Conservation (phyloP, 1,140 invertebrate genomes). For the Neuroterus valhalla region DNA sequence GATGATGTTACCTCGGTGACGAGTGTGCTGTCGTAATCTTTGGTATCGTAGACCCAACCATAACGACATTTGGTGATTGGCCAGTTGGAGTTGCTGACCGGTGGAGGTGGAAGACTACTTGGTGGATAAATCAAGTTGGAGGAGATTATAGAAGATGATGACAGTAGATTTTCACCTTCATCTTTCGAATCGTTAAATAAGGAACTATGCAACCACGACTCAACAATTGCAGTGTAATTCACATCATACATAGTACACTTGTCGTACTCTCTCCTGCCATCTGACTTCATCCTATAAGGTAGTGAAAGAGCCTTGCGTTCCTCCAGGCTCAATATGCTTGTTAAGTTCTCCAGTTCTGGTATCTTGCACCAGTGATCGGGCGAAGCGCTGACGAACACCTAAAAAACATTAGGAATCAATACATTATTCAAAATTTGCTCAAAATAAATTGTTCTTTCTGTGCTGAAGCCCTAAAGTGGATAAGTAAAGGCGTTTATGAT, state of each 20-base stretch:
- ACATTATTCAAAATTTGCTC: no score
- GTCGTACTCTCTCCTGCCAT: slow-evolving; percentile 71
- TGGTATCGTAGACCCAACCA: slow-evolving; percentile 76
- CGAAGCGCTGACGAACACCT: slow-evolving; percentile 83
- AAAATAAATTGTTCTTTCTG: no score
- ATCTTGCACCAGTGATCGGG: slow-evolving; percentile 82
- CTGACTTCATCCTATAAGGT: slow-evolving; percentile 69
- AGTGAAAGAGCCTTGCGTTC: slow-evolving; percentile 76
- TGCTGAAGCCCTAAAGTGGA: no score
- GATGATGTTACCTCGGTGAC: slow-evolving; percentile 77
- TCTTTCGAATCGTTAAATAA: slow-evolving; percentile 37
- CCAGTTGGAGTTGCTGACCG: slow-evolving; percentile 65
- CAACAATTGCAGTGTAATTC: slow-evolving; percentile 72
- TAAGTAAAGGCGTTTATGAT: no score
- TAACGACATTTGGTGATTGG: slow-evolving; percentile 70
- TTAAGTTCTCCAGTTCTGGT: slow-evolving; percentile 76
- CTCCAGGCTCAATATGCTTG: slow-evolving; percentile 73
- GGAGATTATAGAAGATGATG: slow-evolving; percentile 41
- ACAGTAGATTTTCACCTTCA: slow-evolving; percentile 10
- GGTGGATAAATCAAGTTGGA: slow-evolving; percentile 48
- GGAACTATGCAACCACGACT: slow-evolving; percentile 59
- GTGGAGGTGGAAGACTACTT: slow-evolving; percentile 57
- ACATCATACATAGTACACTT: slow-evolving; percentile 75
- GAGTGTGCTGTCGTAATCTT: slow-evolving; percentile 76
- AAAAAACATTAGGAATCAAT: slow-evolving; percentile 48